Evolutionary conservation across 2,797 vertebrate genomes (phyloP), one percentile per base, ranked within the genome.

Genomic region (Arnoldichthys spilopterus): DNA sequence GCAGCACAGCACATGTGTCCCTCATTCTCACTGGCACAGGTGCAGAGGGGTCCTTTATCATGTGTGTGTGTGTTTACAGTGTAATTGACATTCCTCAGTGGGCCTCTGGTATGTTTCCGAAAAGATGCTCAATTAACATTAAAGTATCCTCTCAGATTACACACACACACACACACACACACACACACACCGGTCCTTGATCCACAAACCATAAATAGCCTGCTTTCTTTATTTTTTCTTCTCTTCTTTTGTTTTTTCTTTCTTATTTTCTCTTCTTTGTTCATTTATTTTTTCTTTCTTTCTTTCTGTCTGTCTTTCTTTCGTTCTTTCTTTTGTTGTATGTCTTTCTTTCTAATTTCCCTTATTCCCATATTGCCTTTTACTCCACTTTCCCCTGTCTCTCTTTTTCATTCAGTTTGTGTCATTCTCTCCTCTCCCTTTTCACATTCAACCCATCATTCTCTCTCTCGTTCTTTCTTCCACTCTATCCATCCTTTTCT

Each of bases 31-130:
- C 40, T 75, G 71, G 79, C 73, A 72, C 84, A 77, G 82, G 74
- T 79, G 79, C 74, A 80, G 67, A 64, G 63, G 37, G 78, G 74
- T 49, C 28, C 32, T 67, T 64, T 75, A 80, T 74, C 56, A 22
- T 69, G 74, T 66, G 24, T 72, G 74, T 82, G 80, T 54, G 75
- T 73, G 56, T 30, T 54, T 91, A 85, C 86, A 85, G 86, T 69
- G 89, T 90, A 89, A 87, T 86, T 89, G 59, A 81, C 71, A 80
- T 84, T 87, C 73, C 76, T 77, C 56, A 15, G 62, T 62, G 32
- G 72, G 72, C 76, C 76, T 76, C 75, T 73, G 67, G 72, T 78
- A 76, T 76, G 64, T 72, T 78, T 79, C 66, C 66, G 79, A 85
- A 83, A 74, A 77, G 84, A 69, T 58, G 58, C 76, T 71, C 70